Evolutionary conservation across 1,140 invertebrate genomes (phyloP).

Genomic region (Microvelia longipes): DNA sequence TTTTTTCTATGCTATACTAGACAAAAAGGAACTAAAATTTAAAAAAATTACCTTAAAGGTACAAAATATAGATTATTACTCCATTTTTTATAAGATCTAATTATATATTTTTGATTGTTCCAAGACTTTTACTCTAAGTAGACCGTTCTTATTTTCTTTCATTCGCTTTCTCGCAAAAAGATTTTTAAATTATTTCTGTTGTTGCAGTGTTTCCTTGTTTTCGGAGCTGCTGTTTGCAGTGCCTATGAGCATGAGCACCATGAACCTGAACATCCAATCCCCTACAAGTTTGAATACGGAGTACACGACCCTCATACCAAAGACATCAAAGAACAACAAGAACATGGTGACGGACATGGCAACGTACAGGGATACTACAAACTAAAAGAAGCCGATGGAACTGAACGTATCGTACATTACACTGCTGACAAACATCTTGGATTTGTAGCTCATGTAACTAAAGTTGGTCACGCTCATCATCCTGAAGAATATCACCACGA

Average conservation of each 20-base stretch:
- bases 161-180: too few relatives aligned
- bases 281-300: slow-evolving; percentile 33
- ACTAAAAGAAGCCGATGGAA: slow-evolving; percentile 33
- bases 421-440: slow-evolving; percentile 26
- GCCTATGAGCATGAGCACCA: not conserved
- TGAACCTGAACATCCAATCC: slow-evolving; percentile 1
- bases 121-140: too few relatives aligned
- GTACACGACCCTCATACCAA: slow-evolving; percentile 38
- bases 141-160: too few relatives aligned
- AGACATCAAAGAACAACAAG: slow-evolving; percentile 42
- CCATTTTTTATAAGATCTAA: too few relatives aligned
- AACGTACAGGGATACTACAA: slow-evolving; percentile 37
- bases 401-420: slow-evolving; percentile 33
- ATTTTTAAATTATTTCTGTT: not conserved
- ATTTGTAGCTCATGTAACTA: not conserved
- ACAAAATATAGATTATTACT: too few relatives aligned
- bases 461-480: not conserved
- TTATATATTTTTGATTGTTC: too few relatives aligned
- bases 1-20: too few relatives aligned
- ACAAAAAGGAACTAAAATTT: too few relatives aligned
- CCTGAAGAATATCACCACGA: not conserved
- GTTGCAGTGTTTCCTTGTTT: not conserved
- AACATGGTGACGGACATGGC: slow-evolving; percentile 27
- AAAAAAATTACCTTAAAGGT: too few relatives aligned
- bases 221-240: not conserved